Evolutionary conservation across 2,113 vertebrate genomes (phyloP).

Genomic region (Danio rerio): GRCz12tu NC_133199.1:32857001-32857500

Average conservation of each 20-base stretch:
- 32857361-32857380: slow-evolving; percentile 9
- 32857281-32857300: slow-evolving; percentile 47
- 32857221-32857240: slow-evolving; percentile 66
- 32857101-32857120: slow-evolving; percentile 27
- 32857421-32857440: slow-evolving; percentile 69
- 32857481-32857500: slow-evolving; percentile 62
- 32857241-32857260: slow-evolving; percentile 58
- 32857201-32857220: slow-evolving; percentile 76
- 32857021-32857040: neutral
- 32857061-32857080: neutral
- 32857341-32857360: slow-evolving; percentile 31
- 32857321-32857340: neutral
- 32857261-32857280: slow-evolving; percentile 57
- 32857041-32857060: neutral
- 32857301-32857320: neutral
- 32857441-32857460: slow-evolving; percentile 69
- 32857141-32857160: slow-evolving; percentile 63
- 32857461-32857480: slow-evolving; percentile 67
- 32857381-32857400: slow-evolving; percentile 50
- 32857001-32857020: no score
- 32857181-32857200: slow-evolving; percentile 63
- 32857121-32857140: slow-evolving; percentile 51
- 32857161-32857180: slow-evolving; percentile 65
- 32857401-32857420: slow-evolving; percentile 63
- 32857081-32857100: slow-evolving; percentile 15